A percentile compares a stretch with the other conserved stretches of the same genome.
Conservation (phyloP, 2,113 vertebrate genomes). For the western clawed frog (Xenopus tropicalis) region DNA sequence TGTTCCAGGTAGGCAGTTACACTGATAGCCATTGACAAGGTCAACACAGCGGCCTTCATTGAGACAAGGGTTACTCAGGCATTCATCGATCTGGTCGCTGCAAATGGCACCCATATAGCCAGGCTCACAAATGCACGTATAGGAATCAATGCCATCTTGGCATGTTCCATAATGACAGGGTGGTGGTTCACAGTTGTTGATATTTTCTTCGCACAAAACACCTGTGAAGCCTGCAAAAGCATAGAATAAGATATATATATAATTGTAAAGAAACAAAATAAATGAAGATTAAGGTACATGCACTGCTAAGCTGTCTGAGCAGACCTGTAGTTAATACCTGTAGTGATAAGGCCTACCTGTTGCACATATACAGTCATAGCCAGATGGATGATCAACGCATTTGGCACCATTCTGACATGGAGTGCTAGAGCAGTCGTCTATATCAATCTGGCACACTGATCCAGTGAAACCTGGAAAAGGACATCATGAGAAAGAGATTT, state of each 20-base stretch:
- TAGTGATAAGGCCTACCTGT: constrained; percentile 73
- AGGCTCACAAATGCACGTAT: constrained; percentile 75
- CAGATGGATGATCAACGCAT: constrained; percentile 86
- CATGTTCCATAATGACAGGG: constrained; percentile 88
- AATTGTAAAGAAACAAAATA: neutral
- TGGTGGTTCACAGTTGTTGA: constrained; percentile 83
- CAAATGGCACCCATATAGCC: constrained; percentile 91
- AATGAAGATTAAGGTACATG: neutral
- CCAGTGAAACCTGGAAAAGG: constrained; percentile 80
- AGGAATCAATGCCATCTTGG: constrained; percentile 86
- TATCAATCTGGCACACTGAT: constrained; percentile 87
- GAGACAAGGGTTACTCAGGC: constrained; percentile 85
- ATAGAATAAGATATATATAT: constrained; percentile 17
- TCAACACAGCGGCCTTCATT: constrained; percentile 87
- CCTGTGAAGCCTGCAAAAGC: constrained; percentile 78
- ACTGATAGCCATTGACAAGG: constrained; percentile 86
- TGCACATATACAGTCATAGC: constrained; percentile 91
- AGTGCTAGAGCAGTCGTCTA: constrained; percentile 91
- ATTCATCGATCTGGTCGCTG: constrained; percentile 84
- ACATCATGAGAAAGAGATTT: neutral
- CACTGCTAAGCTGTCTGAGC: too few species aligned
- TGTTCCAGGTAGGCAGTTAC: constrained; percentile 81
- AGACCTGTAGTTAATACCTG: too few species aligned
- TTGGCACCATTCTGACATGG: constrained; percentile 92
- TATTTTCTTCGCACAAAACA: constrained; percentile 78